These are phyloP conservation scores for Cranoglanis bouderius DNA, from an alignment of 2,113 vertebrate species.

Conservation along the genomic window DNA sequence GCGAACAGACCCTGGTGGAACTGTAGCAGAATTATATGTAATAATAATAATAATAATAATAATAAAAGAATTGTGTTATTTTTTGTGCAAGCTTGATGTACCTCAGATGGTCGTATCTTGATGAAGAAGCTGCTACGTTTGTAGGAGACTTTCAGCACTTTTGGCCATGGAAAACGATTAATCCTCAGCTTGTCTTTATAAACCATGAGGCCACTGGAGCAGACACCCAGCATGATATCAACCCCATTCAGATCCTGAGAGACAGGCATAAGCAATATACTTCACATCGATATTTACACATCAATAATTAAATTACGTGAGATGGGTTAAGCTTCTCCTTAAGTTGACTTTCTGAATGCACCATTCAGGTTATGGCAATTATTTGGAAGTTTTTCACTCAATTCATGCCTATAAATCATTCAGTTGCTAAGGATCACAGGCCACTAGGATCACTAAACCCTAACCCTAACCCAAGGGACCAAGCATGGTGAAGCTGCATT, in stretches of 20 bases:
- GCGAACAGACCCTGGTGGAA: neutral
- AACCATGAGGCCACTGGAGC: constrained; percentile 94
- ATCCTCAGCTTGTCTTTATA: constrained; percentile 98
- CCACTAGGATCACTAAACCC: neutral
- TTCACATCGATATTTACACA: neutral
- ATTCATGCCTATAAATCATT: neutral
- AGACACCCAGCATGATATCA: constrained; percentile 95
- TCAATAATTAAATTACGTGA: neutral
- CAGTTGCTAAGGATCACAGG: neutral
- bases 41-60: neutral
- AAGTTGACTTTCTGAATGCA: neutral
- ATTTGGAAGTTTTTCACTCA: neutral
- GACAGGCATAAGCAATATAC: neutral
- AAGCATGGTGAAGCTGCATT: neutral
- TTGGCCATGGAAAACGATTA: constrained; percentile 98
- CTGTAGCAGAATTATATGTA: neutral
- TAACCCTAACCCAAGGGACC: no score
- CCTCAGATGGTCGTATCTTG: constrained; percentile 96
- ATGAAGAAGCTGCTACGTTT: constrained; percentile 98
- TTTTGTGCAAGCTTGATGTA: constrained; percentile 49
- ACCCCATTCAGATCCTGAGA: constrained; percentile 91
- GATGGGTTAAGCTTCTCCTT: neutral
- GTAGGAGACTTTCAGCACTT: constrained; percentile 97
- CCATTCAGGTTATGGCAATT: neutral
- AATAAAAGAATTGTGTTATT: neutral